Evolutionary conservation across 2,888 invertebrate species (phyloP).

Genomic region (Cantharis rustica): DNA sequence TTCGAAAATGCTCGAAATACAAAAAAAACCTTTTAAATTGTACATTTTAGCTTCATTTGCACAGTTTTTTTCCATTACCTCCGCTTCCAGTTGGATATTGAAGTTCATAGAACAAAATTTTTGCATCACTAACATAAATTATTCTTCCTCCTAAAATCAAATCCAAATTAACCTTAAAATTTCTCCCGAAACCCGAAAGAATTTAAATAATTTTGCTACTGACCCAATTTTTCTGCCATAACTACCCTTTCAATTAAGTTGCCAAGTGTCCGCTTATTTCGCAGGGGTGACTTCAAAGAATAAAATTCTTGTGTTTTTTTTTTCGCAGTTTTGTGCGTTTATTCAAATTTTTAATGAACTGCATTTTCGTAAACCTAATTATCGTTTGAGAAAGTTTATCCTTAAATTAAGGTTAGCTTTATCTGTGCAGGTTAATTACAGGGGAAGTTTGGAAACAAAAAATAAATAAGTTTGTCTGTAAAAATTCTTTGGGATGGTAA

Average conservation of each 20-base stretch:
- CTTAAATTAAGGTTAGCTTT: background rate
- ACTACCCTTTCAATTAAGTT: background rate
- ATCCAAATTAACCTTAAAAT: too few species aligned
- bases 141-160: too few species aligned
- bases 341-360: background rate
- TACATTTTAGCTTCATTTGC: too few species aligned
- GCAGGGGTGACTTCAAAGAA: background rate
- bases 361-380: background rate
- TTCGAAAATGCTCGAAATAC: background rate
- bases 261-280: background rate
- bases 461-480: too few species aligned
- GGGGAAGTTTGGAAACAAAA: background rate
- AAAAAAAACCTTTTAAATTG: background rate
- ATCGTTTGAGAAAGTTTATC: background rate
- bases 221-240: background rate
- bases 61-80: too few species aligned
- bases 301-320: background rate
- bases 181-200: too few species aligned
- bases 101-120: too few species aligned
- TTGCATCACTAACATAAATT: too few species aligned
- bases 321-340: background rate
- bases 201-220: background rate
- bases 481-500: too few species aligned
- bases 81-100: too few species aligned
- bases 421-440: background rate